These are phyloP conservation scores for Cairina moschata DNA, from an alignment of 2,113 vertebrate genomes.

Conservation along the genomic window DNA sequence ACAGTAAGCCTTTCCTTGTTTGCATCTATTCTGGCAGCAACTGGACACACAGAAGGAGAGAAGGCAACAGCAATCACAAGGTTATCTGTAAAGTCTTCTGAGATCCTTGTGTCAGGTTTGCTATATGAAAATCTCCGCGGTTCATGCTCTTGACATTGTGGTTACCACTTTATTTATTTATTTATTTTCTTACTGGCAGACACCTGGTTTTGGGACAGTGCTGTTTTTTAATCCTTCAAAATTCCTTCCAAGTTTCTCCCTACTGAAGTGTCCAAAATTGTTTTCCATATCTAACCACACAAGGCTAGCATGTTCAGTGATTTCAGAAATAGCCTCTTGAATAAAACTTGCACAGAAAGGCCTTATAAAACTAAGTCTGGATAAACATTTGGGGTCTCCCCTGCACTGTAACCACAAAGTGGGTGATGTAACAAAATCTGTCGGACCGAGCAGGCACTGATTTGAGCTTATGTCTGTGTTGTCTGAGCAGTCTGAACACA, in stretches of 20 bases:
- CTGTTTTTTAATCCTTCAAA: not conserved
- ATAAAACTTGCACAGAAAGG: not conserved
- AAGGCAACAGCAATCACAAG: not conserved
- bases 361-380: not conserved
- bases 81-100: not conserved
- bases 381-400: not conserved
- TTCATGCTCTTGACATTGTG: not conserved
- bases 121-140: not conserved
- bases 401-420: not conserved
- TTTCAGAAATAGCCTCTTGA: not conserved
- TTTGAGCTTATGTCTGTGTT: not conserved
- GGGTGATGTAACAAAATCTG: not conserved
- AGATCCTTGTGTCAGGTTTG: not conserved
- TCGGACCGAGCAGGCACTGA: accelerated
- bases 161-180: not conserved
- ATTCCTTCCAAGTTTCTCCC: not conserved
- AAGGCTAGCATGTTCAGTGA: not conserved
- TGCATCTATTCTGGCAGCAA: not conserved
- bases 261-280: not conserved
- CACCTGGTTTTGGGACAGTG: not conserved
- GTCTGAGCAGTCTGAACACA: not conserved
- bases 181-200: not conserved
- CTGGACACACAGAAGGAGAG: not conserved
- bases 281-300: not conserved
- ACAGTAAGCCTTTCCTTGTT: not conserved